Evolutionary conservation across 2,888 invertebrate genomes (phyloP), one percentile per base, ranked within the genome.

Genomic region (Erebia palarica): DNA sequence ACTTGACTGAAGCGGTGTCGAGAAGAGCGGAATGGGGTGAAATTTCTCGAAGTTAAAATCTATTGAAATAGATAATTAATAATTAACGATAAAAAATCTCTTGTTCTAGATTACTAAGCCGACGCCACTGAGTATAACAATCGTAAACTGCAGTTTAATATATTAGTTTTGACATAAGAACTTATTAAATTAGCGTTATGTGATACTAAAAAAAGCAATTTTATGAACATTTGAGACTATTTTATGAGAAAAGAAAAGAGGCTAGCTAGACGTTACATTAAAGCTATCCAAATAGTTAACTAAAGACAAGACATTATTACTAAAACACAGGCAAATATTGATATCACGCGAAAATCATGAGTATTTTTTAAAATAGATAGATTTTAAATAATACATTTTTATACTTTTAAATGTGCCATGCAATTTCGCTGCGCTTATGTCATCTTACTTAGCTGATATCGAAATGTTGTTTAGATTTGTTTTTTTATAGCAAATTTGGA

Each of bases 401-500:
- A 21, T 21, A 21, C 21, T 21, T 21, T 21, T 16, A 55, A 11
- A 7, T 18, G 2, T 11, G 55, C 8, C 2, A n/a, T 57, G 3
- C 27, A 58, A 49, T 8, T 21, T 47, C 57, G 57, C 65, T 66
- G 9, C 65, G 47, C 65, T 44, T 44, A 47, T 21, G 44, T 44
- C 14, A 58, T 13, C 11, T 14, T 42, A 18, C 18, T 66, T 21
- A 66, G n/a, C 16, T 42, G 65, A 47, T 71, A 67, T 42, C 63
- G 51, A 16, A 53, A 68, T 65, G 42, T n/a, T 71, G 70, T 63
- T 27, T 42, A 51, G 59, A 70, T 71, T 71, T 70, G 3, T 69
- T 71, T 69, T 70, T 70, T 70, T 69, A 70, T 66, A 57, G 65
- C 59, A 27, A 70, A 70, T 75, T 76, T 74, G 60, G 21, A 71